A percentile compares a stretch with the other conserved stretches of the same genome.
phyloP scores from a whole-genome alignment of 53 echinoderm and acorn worm species.

The Astropecten irregularis region DNA sequence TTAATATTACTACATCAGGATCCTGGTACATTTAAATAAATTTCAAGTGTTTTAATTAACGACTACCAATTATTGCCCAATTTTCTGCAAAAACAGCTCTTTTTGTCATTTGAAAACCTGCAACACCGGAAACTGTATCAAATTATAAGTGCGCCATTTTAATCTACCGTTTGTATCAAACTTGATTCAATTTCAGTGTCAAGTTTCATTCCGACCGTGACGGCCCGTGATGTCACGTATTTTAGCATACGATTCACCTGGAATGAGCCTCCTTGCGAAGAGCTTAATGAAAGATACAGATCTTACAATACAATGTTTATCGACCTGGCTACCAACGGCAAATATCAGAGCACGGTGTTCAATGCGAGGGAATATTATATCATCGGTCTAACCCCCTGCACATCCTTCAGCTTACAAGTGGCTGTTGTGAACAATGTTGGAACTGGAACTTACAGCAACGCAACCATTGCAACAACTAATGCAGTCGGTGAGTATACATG shows the following conservation, averaged over 20 bases:
- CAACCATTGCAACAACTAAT: not conserved
- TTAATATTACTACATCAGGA: too few species aligned
- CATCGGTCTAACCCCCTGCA: conserved; percentile 7
- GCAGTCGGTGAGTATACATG: conserved; percentile 11
- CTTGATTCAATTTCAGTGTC: not conserved
- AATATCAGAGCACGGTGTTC: too few species aligned
- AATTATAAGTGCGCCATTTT: not conserved
- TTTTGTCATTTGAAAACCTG: too few species aligned
- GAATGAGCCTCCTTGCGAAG: conserved; percentile 7
- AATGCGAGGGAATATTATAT: not conserved
- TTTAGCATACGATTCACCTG: conserved; percentile 25
- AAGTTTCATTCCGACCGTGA: conserved; percentile 32
- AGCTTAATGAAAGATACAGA: not conserved
- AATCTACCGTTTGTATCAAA: not conserved
- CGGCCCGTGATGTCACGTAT: not conserved
- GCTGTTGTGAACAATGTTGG: conserved; percentile 19
- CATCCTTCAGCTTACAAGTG: conserved; percentile 14
- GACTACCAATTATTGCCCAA: too few species aligned
- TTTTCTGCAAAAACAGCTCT: too few species aligned
- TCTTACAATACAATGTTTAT: not conserved
- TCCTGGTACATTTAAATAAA: too few species aligned
- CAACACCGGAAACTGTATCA: not conserved
- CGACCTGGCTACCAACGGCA: not conserved
- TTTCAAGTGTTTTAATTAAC: too few species aligned
- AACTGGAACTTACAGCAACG: conserved; percentile 29